phyloP scores from a whole-genome alignment of 1,140 invertebrate genomes.

The Ectropis grisescens region DNA sequence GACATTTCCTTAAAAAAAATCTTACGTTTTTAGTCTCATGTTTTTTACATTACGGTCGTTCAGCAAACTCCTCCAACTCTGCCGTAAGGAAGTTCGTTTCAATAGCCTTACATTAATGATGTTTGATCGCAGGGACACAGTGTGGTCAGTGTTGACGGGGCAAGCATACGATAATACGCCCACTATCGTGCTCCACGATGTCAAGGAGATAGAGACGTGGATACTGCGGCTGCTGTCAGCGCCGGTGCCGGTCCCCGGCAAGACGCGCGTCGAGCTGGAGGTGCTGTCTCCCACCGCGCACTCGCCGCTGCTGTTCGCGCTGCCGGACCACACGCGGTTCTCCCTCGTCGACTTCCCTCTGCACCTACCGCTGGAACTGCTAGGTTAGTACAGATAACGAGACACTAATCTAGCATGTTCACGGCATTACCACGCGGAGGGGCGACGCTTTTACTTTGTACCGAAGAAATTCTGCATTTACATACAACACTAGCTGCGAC shows the following conservation, averaged over 20 bases:
- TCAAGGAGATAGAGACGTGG: conserved; percentile 99
- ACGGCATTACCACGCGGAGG: too few relatives aligned
- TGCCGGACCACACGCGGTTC: conserved; percentile 97
- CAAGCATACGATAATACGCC: conserved; percentile 83
- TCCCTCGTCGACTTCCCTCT: conserved; percentile 97
- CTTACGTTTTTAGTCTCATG: too few relatives aligned
- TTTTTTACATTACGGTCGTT: too few relatives aligned
- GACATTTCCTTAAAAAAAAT: too few relatives aligned
- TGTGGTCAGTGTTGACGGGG: conserved; percentile 91
- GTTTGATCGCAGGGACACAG: conserved; percentile 91
- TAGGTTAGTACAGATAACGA: conserved; percentile 76
- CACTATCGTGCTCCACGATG: conserved; percentile 93
- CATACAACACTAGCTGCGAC: too few relatives aligned
- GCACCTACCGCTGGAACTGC: conserved; percentile 95
- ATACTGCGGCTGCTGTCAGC: conserved; percentile 95
- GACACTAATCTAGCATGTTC: conserved; percentile 1
- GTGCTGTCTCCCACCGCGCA: conserved; percentile 91
- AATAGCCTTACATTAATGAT: too few relatives aligned
- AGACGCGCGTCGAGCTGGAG: conserved; percentile 95
- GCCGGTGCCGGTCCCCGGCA: conserved; percentile 97
- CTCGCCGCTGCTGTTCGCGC: conserved; percentile 90
- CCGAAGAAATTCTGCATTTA: conserved; percentile 1
- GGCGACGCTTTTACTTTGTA: too few relatives aligned
- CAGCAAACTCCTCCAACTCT: too few relatives aligned
- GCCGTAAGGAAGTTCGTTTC: too few relatives aligned